phyloP scores from a whole-genome alignment of 2,113 vertebrate species.

The Hemiscyllium ocellatum region DNA sequence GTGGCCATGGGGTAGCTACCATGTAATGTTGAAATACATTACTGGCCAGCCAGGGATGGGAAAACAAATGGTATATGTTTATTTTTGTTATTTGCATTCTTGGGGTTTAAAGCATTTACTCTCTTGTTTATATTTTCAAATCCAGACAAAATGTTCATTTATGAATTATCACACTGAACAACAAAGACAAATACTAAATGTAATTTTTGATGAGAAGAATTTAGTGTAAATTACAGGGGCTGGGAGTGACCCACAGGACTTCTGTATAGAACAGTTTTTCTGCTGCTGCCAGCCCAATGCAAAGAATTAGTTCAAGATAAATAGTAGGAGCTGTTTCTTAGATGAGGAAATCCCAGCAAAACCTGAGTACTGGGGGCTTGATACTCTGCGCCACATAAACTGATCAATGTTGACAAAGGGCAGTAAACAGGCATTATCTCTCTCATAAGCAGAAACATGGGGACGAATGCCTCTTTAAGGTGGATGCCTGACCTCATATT shows the following conservation, averaged over 20 bases:
- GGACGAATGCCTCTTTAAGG: too few relatives aligned
- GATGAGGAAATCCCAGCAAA: too few relatives aligned
- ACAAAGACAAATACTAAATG: conserved; percentile 24
- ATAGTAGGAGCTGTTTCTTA: too few relatives aligned
- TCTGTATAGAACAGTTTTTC: too few relatives aligned
- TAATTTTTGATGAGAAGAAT: conserved; percentile 26
- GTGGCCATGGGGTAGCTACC: conserved; percentile 4
- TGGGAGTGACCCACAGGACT: too few relatives aligned
- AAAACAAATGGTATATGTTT: conserved; percentile 19
- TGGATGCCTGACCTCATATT: not conserved
- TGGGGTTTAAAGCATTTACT: conserved; percentile 26
- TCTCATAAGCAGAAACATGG: too few relatives aligned
- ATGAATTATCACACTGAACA: conserved; percentile 31
- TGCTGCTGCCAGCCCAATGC: too few relatives aligned
- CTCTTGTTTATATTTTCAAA: conserved; percentile 22
- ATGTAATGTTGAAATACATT: conserved; percentile 16
- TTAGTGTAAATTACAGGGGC: too few relatives aligned
- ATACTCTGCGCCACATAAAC: too few relatives aligned
- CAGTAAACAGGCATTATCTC: too few relatives aligned
- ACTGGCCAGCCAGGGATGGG: not conserved
- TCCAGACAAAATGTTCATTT: conserved; percentile 25
- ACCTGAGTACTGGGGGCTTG: too few relatives aligned
- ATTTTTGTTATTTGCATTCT: conserved; percentile 19
- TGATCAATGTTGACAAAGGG: not conserved
- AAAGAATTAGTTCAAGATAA: too few relatives aligned